A percentile compares a stretch with the other conserved stretches of the same genome.
These are phyloP conservation scores for Achroia grisella DNA, from an alignment of 1,140 invertebrate genomes.

Conservation along the genomic window DNA sequence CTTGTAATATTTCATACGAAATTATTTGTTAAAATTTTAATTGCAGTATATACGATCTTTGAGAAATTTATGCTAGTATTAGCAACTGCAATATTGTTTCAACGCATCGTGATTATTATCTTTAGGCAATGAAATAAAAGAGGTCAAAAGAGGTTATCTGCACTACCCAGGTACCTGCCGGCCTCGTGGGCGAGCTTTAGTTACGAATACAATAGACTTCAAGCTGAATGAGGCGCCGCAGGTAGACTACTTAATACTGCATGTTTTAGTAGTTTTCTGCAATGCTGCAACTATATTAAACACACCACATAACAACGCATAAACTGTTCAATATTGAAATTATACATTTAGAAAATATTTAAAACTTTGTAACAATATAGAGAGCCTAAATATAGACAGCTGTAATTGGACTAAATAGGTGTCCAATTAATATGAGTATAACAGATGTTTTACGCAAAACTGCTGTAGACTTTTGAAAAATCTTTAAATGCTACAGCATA, in stretches of 20 bases:
- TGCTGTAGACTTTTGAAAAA: conserved; percentile 20
- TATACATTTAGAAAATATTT: no score
- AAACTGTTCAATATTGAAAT: neutral
- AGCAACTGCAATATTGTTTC: neutral
- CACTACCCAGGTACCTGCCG: conserved; percentile 24
- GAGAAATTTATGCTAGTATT: neutral
- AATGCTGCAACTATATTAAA: no score
- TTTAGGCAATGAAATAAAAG: neutral
- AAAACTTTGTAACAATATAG: neutral
- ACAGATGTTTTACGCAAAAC: conserved; percentile 6
- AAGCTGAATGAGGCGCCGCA: conserved; percentile 13
- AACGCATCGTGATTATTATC: neutral
- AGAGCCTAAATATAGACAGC: no score
- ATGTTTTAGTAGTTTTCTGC: conserved; percentile 1
- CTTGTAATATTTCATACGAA: neutral
- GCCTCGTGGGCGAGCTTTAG: conserved; percentile 20
- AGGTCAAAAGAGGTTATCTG: conserved; percentile 7
- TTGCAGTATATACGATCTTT: neutral
- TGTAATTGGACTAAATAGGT: no score
- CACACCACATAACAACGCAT: no score
- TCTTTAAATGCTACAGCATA: conserved; percentile 32
- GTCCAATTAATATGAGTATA: neutral
- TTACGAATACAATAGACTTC: conserved; percentile 30
- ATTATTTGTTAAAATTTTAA: neutral
- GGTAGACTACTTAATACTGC: conserved; percentile 1